Conservation (phyloP, 2,888 invertebrate genomes). For the Mystacides longicornis region DNA sequence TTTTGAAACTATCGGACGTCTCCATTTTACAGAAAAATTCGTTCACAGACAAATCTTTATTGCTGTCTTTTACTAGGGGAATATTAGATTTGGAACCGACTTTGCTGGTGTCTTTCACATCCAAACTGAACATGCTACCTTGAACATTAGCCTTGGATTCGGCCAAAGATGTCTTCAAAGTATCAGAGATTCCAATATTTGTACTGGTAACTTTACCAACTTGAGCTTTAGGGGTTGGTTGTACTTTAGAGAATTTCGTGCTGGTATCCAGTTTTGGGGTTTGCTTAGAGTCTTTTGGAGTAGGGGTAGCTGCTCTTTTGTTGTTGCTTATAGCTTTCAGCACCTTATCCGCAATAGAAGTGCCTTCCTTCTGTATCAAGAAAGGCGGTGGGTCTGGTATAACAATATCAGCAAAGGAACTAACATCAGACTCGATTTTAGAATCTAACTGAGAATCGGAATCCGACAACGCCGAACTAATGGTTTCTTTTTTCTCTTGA, state of each 20-base stretch:
- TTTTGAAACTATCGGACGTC: slow-evolving; percentile 35
- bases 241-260: slow-evolving; percentile 13
- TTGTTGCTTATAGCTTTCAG: slow-evolving; percentile 53
- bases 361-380: slow-evolving; percentile 44
- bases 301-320: slow-evolving; percentile 39
- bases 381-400: slow-evolving; percentile 47
- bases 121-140: neutral
- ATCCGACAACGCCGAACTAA: slow-evolving; percentile 19
- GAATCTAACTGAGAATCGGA: slow-evolving; percentile 32
- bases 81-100: slow-evolving; percentile 10
- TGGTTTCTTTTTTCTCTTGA: slow-evolving; percentile 26
- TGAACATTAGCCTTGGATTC: neutral
- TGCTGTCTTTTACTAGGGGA: slow-evolving; percentile 12
- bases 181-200: neutral
- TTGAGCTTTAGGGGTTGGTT: slow-evolving; percentile 10
- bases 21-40: slow-evolving; percentile 24
- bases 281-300: slow-evolving; percentile 13
- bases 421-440: slow-evolving; percentile 46
- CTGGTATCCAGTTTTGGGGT: slow-evolving; percentile 22
- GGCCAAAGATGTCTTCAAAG: neutral
- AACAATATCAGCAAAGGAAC: slow-evolving; percentile 38
- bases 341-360: slow-evolving; percentile 57
- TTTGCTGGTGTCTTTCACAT: slow-evolving; percentile 5
- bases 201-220: slow-evolving; percentile 6
- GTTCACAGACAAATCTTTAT: slow-evolving; percentile 5